Evolutionary conservation across 2,797 vertebrate genomes (phyloP).

Genomic region (Chrysocyon brachyurus): DNA sequence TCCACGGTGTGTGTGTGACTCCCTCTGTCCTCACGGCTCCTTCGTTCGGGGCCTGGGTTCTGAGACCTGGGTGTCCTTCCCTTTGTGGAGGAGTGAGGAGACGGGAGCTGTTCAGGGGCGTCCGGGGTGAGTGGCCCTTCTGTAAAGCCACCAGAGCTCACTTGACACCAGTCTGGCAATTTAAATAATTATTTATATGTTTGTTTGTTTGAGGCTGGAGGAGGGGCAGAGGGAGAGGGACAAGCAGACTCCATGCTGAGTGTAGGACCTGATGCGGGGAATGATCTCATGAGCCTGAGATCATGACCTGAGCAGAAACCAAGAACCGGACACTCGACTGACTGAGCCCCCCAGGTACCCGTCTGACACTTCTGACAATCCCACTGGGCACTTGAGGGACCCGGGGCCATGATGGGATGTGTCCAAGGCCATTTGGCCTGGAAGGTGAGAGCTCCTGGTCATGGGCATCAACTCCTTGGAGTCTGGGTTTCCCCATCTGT

Average conservation of each 20-base stretch:
- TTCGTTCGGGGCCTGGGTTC: not conserved
- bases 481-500: not conserved
- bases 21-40: not conserved
- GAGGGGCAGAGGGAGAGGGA: no score
- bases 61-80: not conserved
- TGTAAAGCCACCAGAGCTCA: fast-evolving
- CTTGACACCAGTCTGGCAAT: not conserved
- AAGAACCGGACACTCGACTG: no score
- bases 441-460: not conserved
- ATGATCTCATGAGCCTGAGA: no score
- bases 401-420: fast-evolving
- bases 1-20: not conserved
- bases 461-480: fast-evolving
- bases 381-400: fast-evolving
- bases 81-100: not conserved
- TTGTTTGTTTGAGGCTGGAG: no score
- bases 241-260: no score
- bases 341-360: no score
- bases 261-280: no score
- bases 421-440: not conserved
- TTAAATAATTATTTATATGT: no score
- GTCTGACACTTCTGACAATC: not conserved
- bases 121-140: no score
- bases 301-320: no score
- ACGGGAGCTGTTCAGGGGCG: not conserved